phyloP scores from a whole-genome alignment of 2,113 vertebrate genomes.

The Myotis davidii region DNA sequence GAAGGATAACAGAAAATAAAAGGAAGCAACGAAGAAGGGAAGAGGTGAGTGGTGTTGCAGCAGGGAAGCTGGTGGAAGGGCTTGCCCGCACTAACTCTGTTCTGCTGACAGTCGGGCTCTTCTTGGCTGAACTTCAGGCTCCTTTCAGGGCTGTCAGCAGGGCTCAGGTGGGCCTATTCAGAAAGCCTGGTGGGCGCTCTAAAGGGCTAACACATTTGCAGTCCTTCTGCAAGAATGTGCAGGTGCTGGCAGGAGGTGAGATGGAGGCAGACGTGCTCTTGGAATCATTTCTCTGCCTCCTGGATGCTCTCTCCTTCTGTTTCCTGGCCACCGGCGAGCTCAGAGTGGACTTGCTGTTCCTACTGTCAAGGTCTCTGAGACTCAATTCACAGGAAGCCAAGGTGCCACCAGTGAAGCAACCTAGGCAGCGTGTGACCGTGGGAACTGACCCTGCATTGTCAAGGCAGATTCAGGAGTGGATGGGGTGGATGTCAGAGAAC shows the following conservation, averaged over 20 bases:
- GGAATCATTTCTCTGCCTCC: background rate
- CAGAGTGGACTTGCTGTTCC: background rate
- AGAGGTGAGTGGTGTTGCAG: background rate
- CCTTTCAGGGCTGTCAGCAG: background rate
- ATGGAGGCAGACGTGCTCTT: background rate
- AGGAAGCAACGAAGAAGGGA: background rate
- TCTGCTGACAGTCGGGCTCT: background rate
- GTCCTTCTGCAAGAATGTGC: background rate
- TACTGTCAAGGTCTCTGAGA: background rate
- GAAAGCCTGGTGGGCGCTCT: background rate
- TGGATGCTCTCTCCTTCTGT: background rate
- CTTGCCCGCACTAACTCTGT: background rate
- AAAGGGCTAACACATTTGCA: background rate
- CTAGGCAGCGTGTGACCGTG: background rate
- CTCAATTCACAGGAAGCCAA: background rate
- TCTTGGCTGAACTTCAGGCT: slow-evolving; percentile 8
- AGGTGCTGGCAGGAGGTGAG: background rate
- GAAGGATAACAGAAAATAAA: slow-evolving; percentile 4
- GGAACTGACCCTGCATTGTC: background rate
- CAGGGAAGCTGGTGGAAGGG: background rate
- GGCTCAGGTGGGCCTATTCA: slow-evolving; percentile 9
- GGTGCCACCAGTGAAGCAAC: background rate
- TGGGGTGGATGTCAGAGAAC: background rate
- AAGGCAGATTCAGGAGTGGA: background rate
- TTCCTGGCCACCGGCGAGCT: background rate